Percentiles rank a stretch among this genome's conserved stretches.
Evolutionary conservation across 2,888 invertebrate genomes (phyloP).

Genomic region (Heliconius hortense): DNA sequence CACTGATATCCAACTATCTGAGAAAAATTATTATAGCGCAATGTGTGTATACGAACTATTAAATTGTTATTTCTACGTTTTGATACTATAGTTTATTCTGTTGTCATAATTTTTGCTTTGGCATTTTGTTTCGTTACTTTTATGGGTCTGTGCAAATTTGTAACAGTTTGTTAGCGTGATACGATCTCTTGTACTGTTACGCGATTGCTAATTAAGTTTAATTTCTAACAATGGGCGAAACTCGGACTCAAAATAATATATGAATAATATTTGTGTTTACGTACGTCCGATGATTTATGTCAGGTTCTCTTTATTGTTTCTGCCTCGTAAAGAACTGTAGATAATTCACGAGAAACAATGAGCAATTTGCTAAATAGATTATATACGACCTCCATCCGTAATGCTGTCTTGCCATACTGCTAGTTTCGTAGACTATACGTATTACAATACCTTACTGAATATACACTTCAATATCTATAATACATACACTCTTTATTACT

Average conservation of each 20-base stretch:
- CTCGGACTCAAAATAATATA: conserved; percentile 53
- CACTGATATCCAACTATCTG: conserved; percentile 45
- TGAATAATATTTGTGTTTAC: conserved; percentile 65
- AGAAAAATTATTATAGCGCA: conserved; percentile 43
- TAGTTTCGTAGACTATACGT: conserved; percentile 74
- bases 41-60: conserved; percentile 71
- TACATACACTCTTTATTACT: conserved; percentile 20
- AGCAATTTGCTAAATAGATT: conserved; percentile 80
- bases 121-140: conserved; percentile 54
- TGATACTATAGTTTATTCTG: conserved; percentile 38
- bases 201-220: conserved; percentile 60
- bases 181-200: conserved; percentile 49
- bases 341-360: conserved; percentile 77
- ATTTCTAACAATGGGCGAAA: conserved; percentile 65
- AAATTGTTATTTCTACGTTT: conserved; percentile 63
- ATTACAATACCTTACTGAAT: conserved; percentile 55
- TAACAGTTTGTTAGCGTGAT: conserved; percentile 47
- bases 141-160: conserved; percentile 51
- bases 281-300: conserved; percentile 74
- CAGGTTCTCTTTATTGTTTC: conserved; percentile 76
- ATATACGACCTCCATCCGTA: conserved; percentile 78
- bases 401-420: conserved; percentile 80
- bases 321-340: conserved; percentile 73
- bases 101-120: conserved; percentile 48
- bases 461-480: conserved; percentile 35